These are phyloP conservation scores for Otus sunia DNA, from an alignment of 2,113 vertebrate genomes.

Conservation along the genomic window DNA sequence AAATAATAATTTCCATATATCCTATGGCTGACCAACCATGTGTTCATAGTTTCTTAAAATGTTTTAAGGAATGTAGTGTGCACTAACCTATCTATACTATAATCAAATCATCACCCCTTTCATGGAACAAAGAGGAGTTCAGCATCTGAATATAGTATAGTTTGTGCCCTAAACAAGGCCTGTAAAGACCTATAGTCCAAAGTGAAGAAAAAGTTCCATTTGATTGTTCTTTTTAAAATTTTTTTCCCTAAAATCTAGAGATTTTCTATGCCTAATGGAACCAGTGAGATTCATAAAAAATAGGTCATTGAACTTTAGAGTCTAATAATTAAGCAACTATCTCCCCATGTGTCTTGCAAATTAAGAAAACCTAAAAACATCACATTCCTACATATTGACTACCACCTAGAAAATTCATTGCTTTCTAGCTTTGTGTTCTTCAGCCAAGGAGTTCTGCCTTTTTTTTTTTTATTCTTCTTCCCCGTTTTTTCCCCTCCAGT, in stretches of 20 bases:
- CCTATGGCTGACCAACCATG: not conserved
- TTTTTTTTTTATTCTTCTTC: not conserved
- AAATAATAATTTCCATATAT: not conserved
- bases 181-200: not conserved
- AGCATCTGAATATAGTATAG: not conserved
- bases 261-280: conserved; percentile 3
- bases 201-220: not conserved
- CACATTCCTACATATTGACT: conserved; percentile 62
- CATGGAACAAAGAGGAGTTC: not conserved
- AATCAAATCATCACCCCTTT: not conserved
- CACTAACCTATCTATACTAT: not conserved
- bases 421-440: conserved; percentile 38
- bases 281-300: conserved; percentile 55
- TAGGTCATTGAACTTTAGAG: conserved; percentile 16
- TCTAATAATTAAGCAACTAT: conserved; percentile 62
- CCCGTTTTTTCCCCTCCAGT: not conserved
- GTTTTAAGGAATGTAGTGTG: not conserved
- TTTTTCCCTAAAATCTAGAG: not conserved
- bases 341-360: conserved; percentile 40
- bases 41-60: not conserved
- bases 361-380: conserved; percentile 59
- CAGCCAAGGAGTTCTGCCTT: conserved; percentile 35
- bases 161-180: not conserved
- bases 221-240: not conserved
- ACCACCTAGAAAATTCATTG: conserved; percentile 51